Base-by-base conservation (phyloP, 2,797 vertebrate genomes). In the Lagodon rhomboides region DNA sequence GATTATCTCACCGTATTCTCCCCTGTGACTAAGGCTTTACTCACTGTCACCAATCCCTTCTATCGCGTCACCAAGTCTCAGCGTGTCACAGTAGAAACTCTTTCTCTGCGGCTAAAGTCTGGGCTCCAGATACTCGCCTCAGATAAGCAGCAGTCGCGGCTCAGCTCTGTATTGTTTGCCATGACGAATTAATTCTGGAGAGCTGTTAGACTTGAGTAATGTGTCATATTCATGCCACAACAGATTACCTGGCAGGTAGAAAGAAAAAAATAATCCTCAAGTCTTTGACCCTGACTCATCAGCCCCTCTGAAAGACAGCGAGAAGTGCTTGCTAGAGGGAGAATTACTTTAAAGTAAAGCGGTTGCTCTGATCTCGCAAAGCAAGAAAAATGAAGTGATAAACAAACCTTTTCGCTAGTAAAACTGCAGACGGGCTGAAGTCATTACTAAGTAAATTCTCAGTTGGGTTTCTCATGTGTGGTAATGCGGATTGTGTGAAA, bases 171-270 rank as follows among this genome's bases (percentile, higher is more conserved):
- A 15, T 15, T 75, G 75, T 82, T 68, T 64, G 63, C 59, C 47
- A 16, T 68, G 59, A 64, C 10, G 3, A 75, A 64, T 60, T 4
- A 65, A 65, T 67, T 65, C 34, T 11, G 22, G 12, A 49, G 55
- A 12, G 2, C 44, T 12, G 68, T 75, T 59, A 15, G 25, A 4
- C 16, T 74, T 81, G 84, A 85, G 77, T 63, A 75, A 82, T 86
- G 88, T 91, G 54, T 93, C 77, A 53, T 76, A 70, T 64, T 78
- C 63, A 58, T 67, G 59, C 49, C 47, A 58, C 27, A 68, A 53
- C 65, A 67, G 16, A 80, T 79, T 61, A 86, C 67, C 80, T 84
- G 72, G 30, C 79, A 83, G 74, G 67, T 74, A 73, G 60, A 70
- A 68, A 76, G 30, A 10, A 54, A 10, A 51, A 68, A 71, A 70